phyloP scores from a whole-genome alignment of 1,140 invertebrate species.

The Neodiprion pinetum region DNA sequence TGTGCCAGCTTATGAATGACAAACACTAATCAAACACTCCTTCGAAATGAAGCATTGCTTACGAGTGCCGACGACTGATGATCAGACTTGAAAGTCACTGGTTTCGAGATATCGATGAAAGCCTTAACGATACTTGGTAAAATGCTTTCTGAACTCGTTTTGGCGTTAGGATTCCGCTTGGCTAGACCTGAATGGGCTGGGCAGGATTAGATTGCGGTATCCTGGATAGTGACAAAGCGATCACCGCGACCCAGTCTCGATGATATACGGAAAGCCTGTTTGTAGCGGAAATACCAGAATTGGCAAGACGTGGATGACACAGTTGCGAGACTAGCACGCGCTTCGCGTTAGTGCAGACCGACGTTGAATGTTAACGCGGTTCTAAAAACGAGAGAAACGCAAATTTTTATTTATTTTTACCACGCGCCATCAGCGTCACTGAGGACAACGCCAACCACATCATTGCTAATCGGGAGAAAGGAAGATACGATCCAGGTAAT shows the following conservation, averaged over 20 bases:
- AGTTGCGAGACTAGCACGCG: background rate
- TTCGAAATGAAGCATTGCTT: too few relatives aligned
- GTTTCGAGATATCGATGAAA: too few relatives aligned
- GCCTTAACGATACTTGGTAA: too few relatives aligned
- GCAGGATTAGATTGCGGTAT: background rate
- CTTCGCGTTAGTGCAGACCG: background rate
- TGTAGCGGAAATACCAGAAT: slow-evolving; percentile 7
- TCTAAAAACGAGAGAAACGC: slow-evolving; percentile 2
- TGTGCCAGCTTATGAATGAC: too few relatives aligned
- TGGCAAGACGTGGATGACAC: background rate
- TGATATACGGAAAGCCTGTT: slow-evolving; percentile 5
- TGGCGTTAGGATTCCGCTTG: background rate
- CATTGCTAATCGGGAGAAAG: background rate
- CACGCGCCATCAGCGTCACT: background rate
- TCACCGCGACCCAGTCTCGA: background rate
- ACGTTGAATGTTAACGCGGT: background rate
- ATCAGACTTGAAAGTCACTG: too few relatives aligned
- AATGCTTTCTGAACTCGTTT: background rate
- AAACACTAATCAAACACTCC: too few relatives aligned
- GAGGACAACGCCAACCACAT: background rate
- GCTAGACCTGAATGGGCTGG: background rate
- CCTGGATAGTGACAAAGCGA: background rate
- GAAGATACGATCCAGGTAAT: background rate
- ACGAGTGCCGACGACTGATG: too few relatives aligned
- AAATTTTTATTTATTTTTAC: background rate